phyloP scores from a whole-genome alignment of 1,140 invertebrate species.

The Drusus annulatus region DNA sequence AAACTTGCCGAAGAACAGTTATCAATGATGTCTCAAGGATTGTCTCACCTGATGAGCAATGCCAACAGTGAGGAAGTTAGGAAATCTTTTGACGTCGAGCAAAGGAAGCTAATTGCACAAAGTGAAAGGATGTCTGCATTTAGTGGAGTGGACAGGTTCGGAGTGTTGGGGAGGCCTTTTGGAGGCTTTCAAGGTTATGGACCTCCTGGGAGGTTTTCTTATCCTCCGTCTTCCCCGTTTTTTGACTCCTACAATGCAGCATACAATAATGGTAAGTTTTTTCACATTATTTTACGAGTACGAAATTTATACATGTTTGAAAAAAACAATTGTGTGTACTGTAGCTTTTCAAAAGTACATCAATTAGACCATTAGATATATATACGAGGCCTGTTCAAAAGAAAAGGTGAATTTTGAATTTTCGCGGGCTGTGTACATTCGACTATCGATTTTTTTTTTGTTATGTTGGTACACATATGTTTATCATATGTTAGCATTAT shows the following conservation, averaged over 20 bases:
- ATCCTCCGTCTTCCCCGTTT: constrained; percentile 16
- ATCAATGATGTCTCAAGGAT: not conserved
- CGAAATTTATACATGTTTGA: too few species aligned
- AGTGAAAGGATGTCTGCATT: constrained; percentile 36
- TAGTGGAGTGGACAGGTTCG: constrained; percentile 31
- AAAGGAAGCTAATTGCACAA: constrained; percentile 13
- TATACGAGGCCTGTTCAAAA: too few species aligned
- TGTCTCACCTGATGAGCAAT: not conserved
- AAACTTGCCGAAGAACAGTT: not conserved
- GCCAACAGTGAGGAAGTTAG: constrained; percentile 2
- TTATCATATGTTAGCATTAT: too few species aligned
- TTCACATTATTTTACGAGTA: not conserved
- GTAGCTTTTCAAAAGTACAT: too few species aligned
- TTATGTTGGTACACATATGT: too few species aligned
- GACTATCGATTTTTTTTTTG: too few species aligned
- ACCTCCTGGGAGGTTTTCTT: not conserved
- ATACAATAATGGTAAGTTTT: constrained; percentile 44
- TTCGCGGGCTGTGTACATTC: too few species aligned
- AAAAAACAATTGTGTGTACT: too few species aligned
- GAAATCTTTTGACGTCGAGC: constrained; percentile 19
- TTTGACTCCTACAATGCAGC: constrained; percentile 38
- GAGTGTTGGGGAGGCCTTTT: not conserved
- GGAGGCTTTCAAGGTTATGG: constrained; percentile 5
- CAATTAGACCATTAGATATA: too few species aligned
- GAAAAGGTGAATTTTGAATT: too few species aligned